Evolutionary conservation across 2,797 vertebrate genomes (phyloP), one percentile per base, ranked within the genome.

Genomic region (Picus viridis): DNA sequence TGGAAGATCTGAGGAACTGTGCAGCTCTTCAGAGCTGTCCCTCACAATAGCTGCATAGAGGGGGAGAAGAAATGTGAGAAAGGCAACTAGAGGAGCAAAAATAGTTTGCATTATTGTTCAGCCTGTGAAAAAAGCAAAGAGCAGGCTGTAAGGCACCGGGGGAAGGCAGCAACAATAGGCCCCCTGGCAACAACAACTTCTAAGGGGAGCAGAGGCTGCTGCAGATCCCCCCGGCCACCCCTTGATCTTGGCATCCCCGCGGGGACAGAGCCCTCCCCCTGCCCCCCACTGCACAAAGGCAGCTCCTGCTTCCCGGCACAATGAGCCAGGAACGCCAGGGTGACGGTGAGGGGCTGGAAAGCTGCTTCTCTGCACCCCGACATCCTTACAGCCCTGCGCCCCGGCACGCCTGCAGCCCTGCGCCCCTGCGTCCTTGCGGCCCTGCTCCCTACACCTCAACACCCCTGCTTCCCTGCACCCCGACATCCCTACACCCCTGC

Each of bases 141-240:
- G 84, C 68, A 62, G 90, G 94, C 73, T 95, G 90, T 95, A 77
- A 95, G 89, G 95, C 86, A 7, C 94, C 20, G 0, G 93, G 90
- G 93, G 83, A 92, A 89, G 84, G 88, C 32, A 27, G 70, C 86
- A 72, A 97, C 95, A 97, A 97, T 94, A 45, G 96, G 88, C 92
- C 96, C 95, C 95, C 89, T 96, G 20, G 96, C 94, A 97, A 97
- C 95, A 97, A 95, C 96, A 95, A 74, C 94, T 93, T 97, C 95
- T 96, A 92, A 97, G 64, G 86, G 89, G 92, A 95, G 85, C 59
- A 23, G 34, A 58, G 86, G 81, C 62, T 79, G 88, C 90, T 86
- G 86, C 86, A 51, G 74, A 86, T 91, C 86, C 95, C 91, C 73
- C 87, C 94, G 91, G 91, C 90, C 95, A 88, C 29, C 36, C 89